Conservation (phyloP, 2,888 invertebrate species). For the Drepanosiphum platanoidis region DNA sequence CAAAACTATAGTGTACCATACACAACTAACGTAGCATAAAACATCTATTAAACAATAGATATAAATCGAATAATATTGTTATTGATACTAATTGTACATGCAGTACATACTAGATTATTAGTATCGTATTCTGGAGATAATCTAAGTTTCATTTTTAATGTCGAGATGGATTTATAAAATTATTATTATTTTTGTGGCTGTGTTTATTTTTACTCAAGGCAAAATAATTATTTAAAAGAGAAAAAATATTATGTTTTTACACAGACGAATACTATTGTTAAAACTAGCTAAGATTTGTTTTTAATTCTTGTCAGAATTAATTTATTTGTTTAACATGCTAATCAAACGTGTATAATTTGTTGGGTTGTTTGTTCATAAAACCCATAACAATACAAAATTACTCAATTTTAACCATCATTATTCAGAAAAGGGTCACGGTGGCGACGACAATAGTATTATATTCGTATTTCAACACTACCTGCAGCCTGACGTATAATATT, state of each 20-base stretch:
- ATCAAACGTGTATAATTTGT: slow-evolving; percentile 46
- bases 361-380: slow-evolving; percentile 45
- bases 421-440: slow-evolving; percentile 42
- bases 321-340: slow-evolving; percentile 44
- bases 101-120: too few species aligned
- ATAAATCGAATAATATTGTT: too few species aligned
- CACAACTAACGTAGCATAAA: too few species aligned
- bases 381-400: slow-evolving; percentile 53
- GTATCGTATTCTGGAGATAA: too few species aligned
- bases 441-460: slow-evolving; percentile 31
- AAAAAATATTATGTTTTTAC: background rate
- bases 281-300: background rate
- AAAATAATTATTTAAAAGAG: too few species aligned
- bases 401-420: slow-evolving; percentile 52
- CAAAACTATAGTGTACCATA: too few species aligned
- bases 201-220: too few species aligned
- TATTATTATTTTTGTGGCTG: too few species aligned
- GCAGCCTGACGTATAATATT: slow-evolving; percentile 21
- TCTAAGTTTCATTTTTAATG: too few species aligned
- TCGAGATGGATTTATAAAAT: too few species aligned
- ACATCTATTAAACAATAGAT: too few species aligned
- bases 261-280: background rate
- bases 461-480: slow-evolving; percentile 49
- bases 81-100: too few species aligned
- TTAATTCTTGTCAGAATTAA: slow-evolving; percentile 28